A percentile compares a stretch with the other conserved stretches of the same genome.
Conservation (phyloP, 2,113 vertebrate genomes). For the Nothoprocta pentlandii region DNA sequence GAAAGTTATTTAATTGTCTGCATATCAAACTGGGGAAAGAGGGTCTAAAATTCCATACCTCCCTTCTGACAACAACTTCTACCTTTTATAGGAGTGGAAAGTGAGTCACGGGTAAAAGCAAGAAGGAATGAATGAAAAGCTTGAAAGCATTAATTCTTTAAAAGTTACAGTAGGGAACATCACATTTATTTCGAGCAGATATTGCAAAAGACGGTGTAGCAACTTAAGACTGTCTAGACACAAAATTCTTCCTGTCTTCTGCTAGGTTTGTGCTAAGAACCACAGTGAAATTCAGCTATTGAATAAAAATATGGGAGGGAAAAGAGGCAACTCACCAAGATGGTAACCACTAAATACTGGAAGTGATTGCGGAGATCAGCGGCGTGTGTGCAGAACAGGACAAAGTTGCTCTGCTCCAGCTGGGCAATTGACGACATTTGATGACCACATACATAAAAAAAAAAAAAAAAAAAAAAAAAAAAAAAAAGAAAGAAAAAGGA, state of each 20-base stretch:
- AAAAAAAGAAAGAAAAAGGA: neutral
- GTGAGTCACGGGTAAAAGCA: neutral
- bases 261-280: neutral
- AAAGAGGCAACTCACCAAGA: conserved; percentile 86
- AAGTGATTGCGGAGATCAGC: conserved; percentile 88
- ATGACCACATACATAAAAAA: neutral
- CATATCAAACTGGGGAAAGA: neutral
- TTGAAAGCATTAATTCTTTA: neutral
- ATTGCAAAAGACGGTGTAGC: neutral
- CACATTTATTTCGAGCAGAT: neutral
- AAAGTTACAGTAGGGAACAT: neutral
- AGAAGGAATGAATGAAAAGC: neutral
- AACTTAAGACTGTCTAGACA: neutral
- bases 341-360: conserved; percentile 92
- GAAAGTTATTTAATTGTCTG: conserved; percentile 24
- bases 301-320: neutral
- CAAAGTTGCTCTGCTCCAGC: conserved; percentile 95
- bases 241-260: neutral
- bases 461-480: no score
- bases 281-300: neutral
- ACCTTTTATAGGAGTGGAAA: neutral
- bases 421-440: conserved; percentile 62
- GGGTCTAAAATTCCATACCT: neutral
- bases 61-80: neutral
- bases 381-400: conserved; percentile 94